A percentile compares a stretch with the other conserved stretches of the same genome.
Conservation (phyloP, 2,113 vertebrate genomes). For the Gadus macrocephalus region DNA sequence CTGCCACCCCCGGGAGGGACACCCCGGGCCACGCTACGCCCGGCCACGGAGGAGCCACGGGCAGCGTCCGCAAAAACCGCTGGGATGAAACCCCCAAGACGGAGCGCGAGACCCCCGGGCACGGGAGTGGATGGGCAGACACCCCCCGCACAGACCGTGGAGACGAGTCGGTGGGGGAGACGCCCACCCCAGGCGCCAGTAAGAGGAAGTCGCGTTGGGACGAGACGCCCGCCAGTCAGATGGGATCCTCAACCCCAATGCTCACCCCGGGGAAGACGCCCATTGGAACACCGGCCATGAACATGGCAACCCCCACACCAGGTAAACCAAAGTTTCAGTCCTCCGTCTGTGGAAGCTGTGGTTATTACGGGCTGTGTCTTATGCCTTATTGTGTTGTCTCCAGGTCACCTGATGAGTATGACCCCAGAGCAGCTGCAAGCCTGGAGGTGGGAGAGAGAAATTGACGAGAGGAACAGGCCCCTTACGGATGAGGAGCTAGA, state of each 20-base stretch:
- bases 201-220: constrained; percentile 98
- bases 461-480: constrained; percentile 95
- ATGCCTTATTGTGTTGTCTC: background rate
- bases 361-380: no score
- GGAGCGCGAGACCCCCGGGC: constrained; percentile 95
- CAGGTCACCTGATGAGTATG: constrained; percentile 99
- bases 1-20: constrained; percentile 91
- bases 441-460: constrained; percentile 98
- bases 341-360: no score
- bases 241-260: constrained; percentile 95
- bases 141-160: constrained; percentile 94
- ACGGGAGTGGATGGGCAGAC: constrained; percentile 97
- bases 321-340: constrained; percentile 62
- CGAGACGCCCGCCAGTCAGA: constrained; percentile 95
- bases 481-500: constrained; percentile 97
- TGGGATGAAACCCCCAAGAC: constrained; percentile 99
- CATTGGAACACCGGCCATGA: constrained; percentile 97
- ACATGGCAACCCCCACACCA: constrained; percentile 97
- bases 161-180: constrained; percentile 95
- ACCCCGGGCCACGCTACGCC: constrained; percentile 95
- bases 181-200: constrained; percentile 94
- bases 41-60: constrained; percentile 90
- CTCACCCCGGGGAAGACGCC: constrained; percentile 96
- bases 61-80: constrained; percentile 94
- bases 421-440: constrained; percentile 98